These are phyloP conservation scores for Oenanthe oenanthe DNA, from an alignment of 2,113 vertebrate genomes.

Conservation along the genomic window DNA sequence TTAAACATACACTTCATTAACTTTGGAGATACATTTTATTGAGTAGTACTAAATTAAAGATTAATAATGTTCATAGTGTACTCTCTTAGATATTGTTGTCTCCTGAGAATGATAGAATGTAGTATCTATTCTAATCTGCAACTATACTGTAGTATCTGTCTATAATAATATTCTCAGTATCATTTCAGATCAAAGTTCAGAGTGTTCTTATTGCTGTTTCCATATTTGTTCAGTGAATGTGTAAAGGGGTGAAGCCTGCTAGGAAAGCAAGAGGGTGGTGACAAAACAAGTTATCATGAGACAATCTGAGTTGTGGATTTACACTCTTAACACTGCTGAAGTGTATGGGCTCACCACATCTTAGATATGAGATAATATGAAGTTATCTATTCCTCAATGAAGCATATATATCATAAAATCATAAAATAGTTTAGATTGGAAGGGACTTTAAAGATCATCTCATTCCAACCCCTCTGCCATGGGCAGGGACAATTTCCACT, in stretches of 20 bases:
- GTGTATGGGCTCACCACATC: neutral
- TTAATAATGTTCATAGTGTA: neutral
- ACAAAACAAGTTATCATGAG: neutral
- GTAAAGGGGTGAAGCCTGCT: neutral
- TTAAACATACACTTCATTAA: neutral
- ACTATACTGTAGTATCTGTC: neutral
- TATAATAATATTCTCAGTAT: neutral
- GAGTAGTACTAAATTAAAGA: neutral
- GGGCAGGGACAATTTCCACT: neutral
- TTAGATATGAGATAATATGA: neutral
- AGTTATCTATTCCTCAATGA: neutral
- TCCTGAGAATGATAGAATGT: neutral
- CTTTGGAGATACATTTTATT: neutral
- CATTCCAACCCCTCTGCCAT: accelerated
- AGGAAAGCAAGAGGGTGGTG: neutral
- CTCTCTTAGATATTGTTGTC: neutral
- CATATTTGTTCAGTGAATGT: neutral
- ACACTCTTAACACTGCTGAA: neutral
- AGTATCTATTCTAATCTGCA: neutral
- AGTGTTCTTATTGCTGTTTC: neutral
- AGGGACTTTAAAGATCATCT: neutral
- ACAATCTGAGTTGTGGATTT: neutral
- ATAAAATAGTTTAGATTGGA: neutral
- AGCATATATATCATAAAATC: neutral
- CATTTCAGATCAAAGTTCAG: neutral